phyloP scores from a whole-genome alignment of 2,888 invertebrate genomes.

The Caenorhabditis sp. region DNA sequence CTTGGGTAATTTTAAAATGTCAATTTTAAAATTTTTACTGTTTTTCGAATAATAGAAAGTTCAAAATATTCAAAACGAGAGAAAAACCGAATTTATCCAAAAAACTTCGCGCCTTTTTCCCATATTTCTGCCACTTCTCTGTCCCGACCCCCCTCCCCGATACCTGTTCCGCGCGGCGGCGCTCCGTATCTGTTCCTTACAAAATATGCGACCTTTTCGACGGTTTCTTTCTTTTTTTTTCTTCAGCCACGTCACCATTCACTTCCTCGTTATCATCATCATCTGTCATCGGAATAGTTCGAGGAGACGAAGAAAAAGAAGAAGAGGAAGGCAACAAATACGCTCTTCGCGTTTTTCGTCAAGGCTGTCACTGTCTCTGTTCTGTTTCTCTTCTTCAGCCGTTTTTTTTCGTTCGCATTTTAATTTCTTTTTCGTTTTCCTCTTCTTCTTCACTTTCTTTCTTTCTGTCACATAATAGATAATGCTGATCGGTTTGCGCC shows the following conservation, averaged over 20 bases:
- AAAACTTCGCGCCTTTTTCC: background rate
- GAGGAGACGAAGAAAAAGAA: no score
- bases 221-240: background rate
- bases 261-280: conserved; percentile 16
- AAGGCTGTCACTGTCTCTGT: no score
- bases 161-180: conserved; percentile 17
- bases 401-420: no score
- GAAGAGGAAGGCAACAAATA: conserved; percentile 14
- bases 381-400: no score
- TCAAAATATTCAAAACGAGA: no score
- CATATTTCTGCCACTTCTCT: no score
- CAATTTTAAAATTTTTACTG: no score
- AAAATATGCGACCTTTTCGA: conserved; percentile 26
- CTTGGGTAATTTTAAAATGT: no score
- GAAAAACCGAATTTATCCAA: background rate
- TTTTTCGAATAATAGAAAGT: no score
- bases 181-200: conserved; percentile 14
- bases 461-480: conserved; percentile 10
- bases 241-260: conserved; percentile 25
- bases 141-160: no score
- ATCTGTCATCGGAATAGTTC: conserved; percentile 19
- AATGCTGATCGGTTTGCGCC: conserved; percentile 9
- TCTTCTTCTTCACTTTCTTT: no score
- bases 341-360: background rate
- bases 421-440: background rate